A percentile compares a stretch with the other conserved stretches of the same genome.
These are phyloP conservation scores for Carcinoscorpius rotundicauda DNA, from an alignment of 1,140 invertebrate genomes.

Conservation along the genomic window DNA sequence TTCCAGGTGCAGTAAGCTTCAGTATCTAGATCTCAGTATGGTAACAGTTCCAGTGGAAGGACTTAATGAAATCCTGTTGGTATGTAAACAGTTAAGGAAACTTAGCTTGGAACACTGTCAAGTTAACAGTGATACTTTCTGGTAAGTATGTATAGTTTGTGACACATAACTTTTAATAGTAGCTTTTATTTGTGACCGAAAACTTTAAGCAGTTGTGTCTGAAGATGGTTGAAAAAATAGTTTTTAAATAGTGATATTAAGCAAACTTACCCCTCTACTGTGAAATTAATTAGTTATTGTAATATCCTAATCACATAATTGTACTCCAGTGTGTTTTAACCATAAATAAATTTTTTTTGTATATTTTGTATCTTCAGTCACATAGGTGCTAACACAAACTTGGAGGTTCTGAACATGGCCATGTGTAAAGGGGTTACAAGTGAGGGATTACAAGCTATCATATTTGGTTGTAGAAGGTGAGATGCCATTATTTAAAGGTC, in stretches of 20 bases:
- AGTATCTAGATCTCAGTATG: constrained; percentile 76
- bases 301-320: no score
- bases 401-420: constrained; percentile 59
- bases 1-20: constrained; percentile 40
- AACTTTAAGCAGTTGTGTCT: no score
- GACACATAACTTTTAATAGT: no score
- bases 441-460: constrained; percentile 44
- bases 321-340: no score
- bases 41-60: constrained; percentile 43
- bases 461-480: constrained; percentile 49
- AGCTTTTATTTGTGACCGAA: no score
- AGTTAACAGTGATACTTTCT: constrained; percentile 47
- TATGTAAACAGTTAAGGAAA: constrained; percentile 59
- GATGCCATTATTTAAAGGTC: constrained; percentile 13
- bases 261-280: no score
- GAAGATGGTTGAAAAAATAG: no score
- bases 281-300: no score
- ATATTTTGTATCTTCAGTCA: constrained; percentile 24
- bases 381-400: constrained; percentile 47
- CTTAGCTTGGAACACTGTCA: constrained; percentile 65
- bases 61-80: constrained; percentile 47
- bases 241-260: no score
- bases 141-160: background rate
- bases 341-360: no score
- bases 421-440: constrained; percentile 52